Evolutionary conservation across 2,113 vertebrate genomes (phyloP), one percentile per base, ranked within the genome.

Genomic region (Danionella cerebrum): DNA sequence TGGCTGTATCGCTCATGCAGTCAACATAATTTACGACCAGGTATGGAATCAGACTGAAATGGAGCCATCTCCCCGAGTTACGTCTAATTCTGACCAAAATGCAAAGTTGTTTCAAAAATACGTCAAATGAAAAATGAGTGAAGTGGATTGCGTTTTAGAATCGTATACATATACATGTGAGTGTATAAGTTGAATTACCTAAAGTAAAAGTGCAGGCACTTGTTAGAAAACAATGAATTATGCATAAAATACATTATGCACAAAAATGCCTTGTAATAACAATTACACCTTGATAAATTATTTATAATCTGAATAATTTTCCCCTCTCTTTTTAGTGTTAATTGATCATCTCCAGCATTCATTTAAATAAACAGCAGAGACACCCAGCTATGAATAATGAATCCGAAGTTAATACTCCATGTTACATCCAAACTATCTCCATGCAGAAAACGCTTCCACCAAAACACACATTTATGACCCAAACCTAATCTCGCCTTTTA

Each of bases 311-410:
- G 4, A 53, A 31, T 33, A 53, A 53, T 19, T 33, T 10, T 33
- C 11, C 11, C 10, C 16, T 10, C 27, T 1, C 7, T 53, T 53
- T 53, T 33, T 33, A 6, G 51, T 19, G 25, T 33, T 53, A 33
- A 53, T 31, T 53, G 9, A 18, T 13, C 9, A 2, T 33, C 16
- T 3, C 51, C n/a, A 33, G 29, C 27, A 12, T 53, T 19, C 16
- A 53, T 53, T 53, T 53, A 53, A 53, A 53, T 19, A 53, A 53
- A 53, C 51, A 53, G 16, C 29, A 53, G 16, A 29, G 16, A 53
- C 9, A 5, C 16, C 29, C 19, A 53, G 31, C 25, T 31, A 53
- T 53, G 13, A 53, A 31, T 19, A 19, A 53, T 33, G 10, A 0
- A 12, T 5, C 29, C 19, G 16, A 7, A 33, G 31, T 53, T 33